phyloP scores from a whole-genome alignment of 2,797 vertebrate genomes.

The Pristis pectinata region DNA sequence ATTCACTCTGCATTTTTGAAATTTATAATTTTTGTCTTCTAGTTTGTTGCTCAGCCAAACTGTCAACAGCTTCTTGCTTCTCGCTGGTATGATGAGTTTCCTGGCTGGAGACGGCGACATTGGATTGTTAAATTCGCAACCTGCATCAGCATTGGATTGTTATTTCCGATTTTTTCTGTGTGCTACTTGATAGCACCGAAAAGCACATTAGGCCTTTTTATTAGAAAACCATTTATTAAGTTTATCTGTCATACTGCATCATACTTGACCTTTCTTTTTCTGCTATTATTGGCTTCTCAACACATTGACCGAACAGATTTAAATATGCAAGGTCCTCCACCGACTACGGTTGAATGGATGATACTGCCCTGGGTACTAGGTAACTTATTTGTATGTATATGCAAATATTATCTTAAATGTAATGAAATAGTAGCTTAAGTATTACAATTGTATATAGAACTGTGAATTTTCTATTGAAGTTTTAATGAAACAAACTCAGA shows the following conservation, averaged over 20 bases:
- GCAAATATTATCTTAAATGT: slow-evolving; percentile 52
- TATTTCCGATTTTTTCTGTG: slow-evolving; percentile 84
- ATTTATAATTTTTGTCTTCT: slow-evolving; percentile 43
- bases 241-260: slow-evolving; percentile 98
- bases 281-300: slow-evolving; percentile 88
- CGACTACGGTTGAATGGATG: slow-evolving; percentile 92
- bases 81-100: slow-evolving; percentile 94
- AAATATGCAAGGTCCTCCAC: slow-evolving; percentile 73
- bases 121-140: slow-evolving; percentile 90
- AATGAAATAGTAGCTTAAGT: slow-evolving; percentile 52
- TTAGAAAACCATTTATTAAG: slow-evolving; percentile 97
- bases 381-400: slow-evolving; percentile 62
- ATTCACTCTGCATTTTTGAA: not conserved
- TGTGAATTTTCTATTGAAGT: not conserved
- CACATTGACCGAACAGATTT: slow-evolving; percentile 68
- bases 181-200: slow-evolving; percentile 87
- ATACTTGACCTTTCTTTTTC: slow-evolving; percentile 92
- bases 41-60: slow-evolving; percentile 98
- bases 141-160: slow-evolving; percentile 82
- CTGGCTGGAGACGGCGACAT: slow-evolving; percentile 90
- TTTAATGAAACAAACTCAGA: not conserved
- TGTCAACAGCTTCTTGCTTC: slow-evolving; percentile 95
- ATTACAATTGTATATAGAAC: not conserved
- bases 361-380: slow-evolving; percentile 98
- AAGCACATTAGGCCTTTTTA: slow-evolving; percentile 84